These are phyloP conservation scores for Phalacrocorax carbo DNA, from an alignment of 2,113 vertebrate species.

Conservation along the genomic window DNA sequence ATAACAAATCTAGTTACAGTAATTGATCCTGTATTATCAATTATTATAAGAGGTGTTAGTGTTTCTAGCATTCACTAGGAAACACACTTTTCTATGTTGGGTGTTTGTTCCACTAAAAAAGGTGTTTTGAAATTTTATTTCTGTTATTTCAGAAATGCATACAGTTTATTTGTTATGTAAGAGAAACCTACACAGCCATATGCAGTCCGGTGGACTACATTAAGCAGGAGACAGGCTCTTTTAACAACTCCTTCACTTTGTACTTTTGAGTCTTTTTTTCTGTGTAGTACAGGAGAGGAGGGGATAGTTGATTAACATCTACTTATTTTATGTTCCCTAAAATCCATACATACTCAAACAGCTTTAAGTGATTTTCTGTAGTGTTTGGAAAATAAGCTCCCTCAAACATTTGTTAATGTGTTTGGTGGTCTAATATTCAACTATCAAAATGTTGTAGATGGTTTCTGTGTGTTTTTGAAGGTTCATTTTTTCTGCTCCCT, in stretches of 20 bases:
- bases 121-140: neutral
- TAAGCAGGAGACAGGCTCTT: neutral
- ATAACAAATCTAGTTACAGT: neutral
- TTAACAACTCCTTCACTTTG: neutral
- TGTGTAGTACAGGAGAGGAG: neutral
- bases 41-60: neutral
- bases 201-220: neutral
- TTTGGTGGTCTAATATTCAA: neutral
- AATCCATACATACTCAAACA: neutral
- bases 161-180: neutral
- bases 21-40: neutral
- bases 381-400: neutral
- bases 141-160: neutral
- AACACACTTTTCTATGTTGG: neutral
- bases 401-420: neutral
- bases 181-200: neutral
- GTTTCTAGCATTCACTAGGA: neutral
- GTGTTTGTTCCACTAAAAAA: neutral
- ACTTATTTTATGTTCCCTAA: neutral
- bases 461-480: neutral
- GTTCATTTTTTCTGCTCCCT: neutral
- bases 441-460: neutral
- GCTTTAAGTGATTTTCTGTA: neutral
- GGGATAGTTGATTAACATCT: neutral
- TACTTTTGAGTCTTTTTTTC: neutral